Percentiles rank a stretch among this genome's conserved stretches.
Conservation (phyloP, 2,113 vertebrate genomes). For the Gadus macrocephalus region DNA sequence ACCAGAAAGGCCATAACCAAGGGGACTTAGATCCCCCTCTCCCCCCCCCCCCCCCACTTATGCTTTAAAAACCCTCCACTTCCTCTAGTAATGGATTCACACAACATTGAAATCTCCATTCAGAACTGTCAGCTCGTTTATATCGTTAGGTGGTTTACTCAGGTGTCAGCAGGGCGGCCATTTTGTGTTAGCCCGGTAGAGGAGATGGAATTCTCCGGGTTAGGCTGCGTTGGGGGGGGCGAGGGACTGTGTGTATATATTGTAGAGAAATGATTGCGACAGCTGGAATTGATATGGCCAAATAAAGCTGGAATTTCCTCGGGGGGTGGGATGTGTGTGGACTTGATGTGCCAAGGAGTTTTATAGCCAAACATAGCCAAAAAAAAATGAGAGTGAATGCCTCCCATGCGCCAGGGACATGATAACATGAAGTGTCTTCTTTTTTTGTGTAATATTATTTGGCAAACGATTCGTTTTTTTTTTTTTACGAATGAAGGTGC, state of each 20-base stretch:
- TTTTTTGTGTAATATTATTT: no score
- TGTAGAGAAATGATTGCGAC: constrained; percentile 42
- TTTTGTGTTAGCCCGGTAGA: not conserved
- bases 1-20: not conserved
- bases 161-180: constrained; percentile 1
- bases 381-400: no score
- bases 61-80: constrained; percentile 19
- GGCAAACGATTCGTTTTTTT: no score
- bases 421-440: no score
- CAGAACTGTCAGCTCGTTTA: constrained; percentile 46
- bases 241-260: constrained; percentile 47
- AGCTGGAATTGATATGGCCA: constrained; percentile 35
- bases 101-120: constrained; percentile 28
- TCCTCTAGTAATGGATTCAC: constrained; percentile 44
- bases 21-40: not conserved
- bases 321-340: constrained; percentile 15
- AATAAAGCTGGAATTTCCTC: constrained; percentile 33
- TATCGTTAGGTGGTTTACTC: constrained; percentile 42
- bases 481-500: no score
- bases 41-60: not conserved
- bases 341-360: constrained; percentile 23
- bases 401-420: no score
- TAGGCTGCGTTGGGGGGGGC: constrained; percentile 1
- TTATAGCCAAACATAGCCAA: constrained; percentile 25
- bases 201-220: constrained; percentile 34